Evolutionary conservation across 2,113 vertebrate genomes (phyloP), one percentile per base, ranked within the genome.

Genomic region (Symphodus melops): DNA sequence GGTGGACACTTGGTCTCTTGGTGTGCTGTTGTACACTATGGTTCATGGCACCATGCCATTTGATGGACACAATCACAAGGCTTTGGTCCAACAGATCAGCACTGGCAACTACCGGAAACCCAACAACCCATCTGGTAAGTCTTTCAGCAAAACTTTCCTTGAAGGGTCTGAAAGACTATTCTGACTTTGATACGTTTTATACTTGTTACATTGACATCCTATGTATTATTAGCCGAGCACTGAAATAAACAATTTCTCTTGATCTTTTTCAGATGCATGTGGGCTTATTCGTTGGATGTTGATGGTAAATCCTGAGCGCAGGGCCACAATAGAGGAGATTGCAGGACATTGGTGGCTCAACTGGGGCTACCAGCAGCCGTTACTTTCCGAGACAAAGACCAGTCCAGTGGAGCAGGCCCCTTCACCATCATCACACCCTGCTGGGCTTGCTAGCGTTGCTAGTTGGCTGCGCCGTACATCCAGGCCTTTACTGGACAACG

Each of bases 1-100:
- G 95, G 98, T 99, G 85, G 98, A 99, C 92, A 98, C 97, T 80
- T 99, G 98, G 98, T 98, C 98, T 44, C 93, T 99, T 28, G 98
- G 98, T 0, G 98, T 99, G 10, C 94, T 99, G 1, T 93, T 99
- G 16, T 99, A 99, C 85, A 96, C 97, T 5, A 87, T 99, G 92
- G 96, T 99, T 37, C 97, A 99, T 0, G 97, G 97, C 62, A 94
- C 95, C 0, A 99, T 99, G 98, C 97, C 98, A 0, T 99, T 99
- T 0, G 97, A 99, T 0, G 96, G 97, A 37, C 95, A 95, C 0
- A 96, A 97, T 89, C 96, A 98, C 87, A 97, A 95, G 87, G 94
- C 87, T 0, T 80, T 99, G 76, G 96, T 98, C 68, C 96, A 95
- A 76, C 98, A 99, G 89, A 99, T 99, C 75, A 97, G 96, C 33